Base-by-base conservation (phyloP, 2,888 invertebrate species). In the Malthinus flaveolus region DNA sequence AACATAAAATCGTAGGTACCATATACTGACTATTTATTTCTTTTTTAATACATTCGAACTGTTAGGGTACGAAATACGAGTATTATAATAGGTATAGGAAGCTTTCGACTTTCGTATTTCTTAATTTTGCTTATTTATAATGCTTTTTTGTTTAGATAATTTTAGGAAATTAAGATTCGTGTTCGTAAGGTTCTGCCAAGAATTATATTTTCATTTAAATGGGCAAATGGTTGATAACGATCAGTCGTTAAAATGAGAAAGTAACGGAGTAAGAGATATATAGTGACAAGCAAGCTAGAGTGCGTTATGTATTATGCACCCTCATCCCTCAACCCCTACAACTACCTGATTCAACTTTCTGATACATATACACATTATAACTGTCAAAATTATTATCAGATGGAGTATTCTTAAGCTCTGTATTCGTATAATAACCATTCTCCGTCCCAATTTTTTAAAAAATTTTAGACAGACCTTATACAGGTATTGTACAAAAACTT, bases 161-260 rank as follows among this genome's bases (percentile, higher is more conserved):
- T 23, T 42, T 42, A 15, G 39, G 23, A 42, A 44, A 55, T n/a
- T 47, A 36, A 47, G 36, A 33, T 49, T 49, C 15, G 15, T 9
- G 12, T 47, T 33, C 33, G 47, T 52, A 54, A 58, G 53, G 32
- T 53, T 53, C 35, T 49, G 42, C 66, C 33, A 58, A 64, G 66
- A 67, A 68, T 67, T 61, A 66, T 68, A 65, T 66, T 66, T 67
- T 65, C 63, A 70, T 72, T 70, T 71, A 71, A 71, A 71, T 70
- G 71, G 66, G 66, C 68, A 72, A 72, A 73, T 71, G 67, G 62
- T 56, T 61, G 73, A 73, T 73, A 71, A 71, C 60, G 51, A 73
- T 73, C 73, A 64, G 72, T 68, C 71, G 72, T 73, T 73, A 72
- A 71, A 71, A 72, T 69, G 70, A 71, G 70, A 73, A 70, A 70